Conservation (phyloP, 2,113 vertebrate genomes). For the Muntiacus muntjak region DNA sequence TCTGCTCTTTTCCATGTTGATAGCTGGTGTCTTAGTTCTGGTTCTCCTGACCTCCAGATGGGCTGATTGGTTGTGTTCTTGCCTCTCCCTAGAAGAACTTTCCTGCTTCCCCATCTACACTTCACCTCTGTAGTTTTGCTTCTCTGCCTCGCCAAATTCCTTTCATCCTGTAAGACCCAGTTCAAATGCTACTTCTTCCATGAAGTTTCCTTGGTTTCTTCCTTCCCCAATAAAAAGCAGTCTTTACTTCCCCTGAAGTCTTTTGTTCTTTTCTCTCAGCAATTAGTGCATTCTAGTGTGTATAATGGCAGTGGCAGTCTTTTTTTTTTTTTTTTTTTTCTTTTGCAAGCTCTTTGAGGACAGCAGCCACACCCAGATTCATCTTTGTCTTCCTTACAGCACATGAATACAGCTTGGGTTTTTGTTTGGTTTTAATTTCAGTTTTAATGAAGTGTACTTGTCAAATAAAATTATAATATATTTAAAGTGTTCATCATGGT, state of each 20-base stretch:
- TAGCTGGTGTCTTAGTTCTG: not conserved
- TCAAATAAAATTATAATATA: not conserved
- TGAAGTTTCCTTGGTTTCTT: not conserved
- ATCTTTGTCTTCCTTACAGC: not conserved
- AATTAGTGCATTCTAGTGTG: not conserved
- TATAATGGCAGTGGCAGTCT: not conserved
- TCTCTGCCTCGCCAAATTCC: not conserved
- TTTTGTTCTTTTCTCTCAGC: not conserved
- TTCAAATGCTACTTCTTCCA: not conserved
- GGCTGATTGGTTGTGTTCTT: not conserved
- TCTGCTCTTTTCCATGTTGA: not conserved
- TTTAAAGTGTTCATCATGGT: not conserved
- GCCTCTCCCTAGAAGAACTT: not conserved
- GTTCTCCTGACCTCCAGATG: not conserved
- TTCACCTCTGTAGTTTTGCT: not conserved
- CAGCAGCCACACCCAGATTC: not conserved
- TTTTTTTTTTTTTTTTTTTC: not conserved
- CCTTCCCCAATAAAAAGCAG: not conserved
- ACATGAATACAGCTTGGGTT: not conserved
- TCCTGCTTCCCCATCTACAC: not conserved
- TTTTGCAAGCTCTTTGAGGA: not conserved
- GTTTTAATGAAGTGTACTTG: not conserved
- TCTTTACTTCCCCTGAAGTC: not conserved
- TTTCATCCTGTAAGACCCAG: not conserved
- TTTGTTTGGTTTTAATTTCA: not conserved